A percentile compares a stretch with the other conserved stretches of the same genome.
These are phyloP conservation scores for Eremobia ochroleuca DNA, from an alignment of 2,888 invertebrate species.

Conservation along the genomic window DNA sequence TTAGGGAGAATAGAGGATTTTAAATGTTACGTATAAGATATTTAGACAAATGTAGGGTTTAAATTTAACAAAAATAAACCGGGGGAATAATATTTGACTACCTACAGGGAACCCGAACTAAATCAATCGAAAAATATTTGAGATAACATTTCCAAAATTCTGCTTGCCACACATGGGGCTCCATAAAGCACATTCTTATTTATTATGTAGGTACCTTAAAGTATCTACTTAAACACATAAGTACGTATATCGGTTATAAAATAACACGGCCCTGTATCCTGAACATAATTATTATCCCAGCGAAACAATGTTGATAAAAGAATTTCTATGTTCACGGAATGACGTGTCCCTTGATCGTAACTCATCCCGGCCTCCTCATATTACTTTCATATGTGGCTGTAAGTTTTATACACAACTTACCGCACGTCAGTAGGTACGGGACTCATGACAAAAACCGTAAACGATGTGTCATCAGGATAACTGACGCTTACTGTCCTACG, in stretches of 20 bases:
- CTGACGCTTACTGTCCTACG: slow-evolving; percentile 20
- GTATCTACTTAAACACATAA: slow-evolving; percentile 39
- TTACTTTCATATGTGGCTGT: slow-evolving; percentile 78
- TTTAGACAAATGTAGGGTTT: background rate
- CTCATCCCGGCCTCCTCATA: slow-evolving; percentile 79
- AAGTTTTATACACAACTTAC: slow-evolving; percentile 73
- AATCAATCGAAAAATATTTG: background rate
- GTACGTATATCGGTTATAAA: slow-evolving; percentile 65
- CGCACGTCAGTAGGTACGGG: slow-evolving; percentile 58
- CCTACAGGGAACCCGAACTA: background rate
- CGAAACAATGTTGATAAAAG: slow-evolving; percentile 82
- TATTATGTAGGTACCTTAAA: slow-evolving; percentile 4
- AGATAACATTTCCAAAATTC: slow-evolving; percentile 1
- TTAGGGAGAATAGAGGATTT: background rate
- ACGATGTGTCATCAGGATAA: slow-evolving; percentile 72
- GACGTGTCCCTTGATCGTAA: slow-evolving; percentile 82
- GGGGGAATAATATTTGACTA: no score
- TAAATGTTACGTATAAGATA: background rate
- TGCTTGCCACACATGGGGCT: background rate
- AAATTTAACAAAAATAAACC: background rate
- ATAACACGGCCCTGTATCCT: slow-evolving; percentile 68
- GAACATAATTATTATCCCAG: slow-evolving; percentile 73
- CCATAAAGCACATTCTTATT: slow-evolving; percentile 12
- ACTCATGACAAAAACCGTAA: slow-evolving; percentile 74
- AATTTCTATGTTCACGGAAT: slow-evolving; percentile 79